A percentile compares a stretch with the other conserved stretches of the same genome.
Conservation (phyloP, 1,140 invertebrate species). For the Patella vulgata region DNA sequence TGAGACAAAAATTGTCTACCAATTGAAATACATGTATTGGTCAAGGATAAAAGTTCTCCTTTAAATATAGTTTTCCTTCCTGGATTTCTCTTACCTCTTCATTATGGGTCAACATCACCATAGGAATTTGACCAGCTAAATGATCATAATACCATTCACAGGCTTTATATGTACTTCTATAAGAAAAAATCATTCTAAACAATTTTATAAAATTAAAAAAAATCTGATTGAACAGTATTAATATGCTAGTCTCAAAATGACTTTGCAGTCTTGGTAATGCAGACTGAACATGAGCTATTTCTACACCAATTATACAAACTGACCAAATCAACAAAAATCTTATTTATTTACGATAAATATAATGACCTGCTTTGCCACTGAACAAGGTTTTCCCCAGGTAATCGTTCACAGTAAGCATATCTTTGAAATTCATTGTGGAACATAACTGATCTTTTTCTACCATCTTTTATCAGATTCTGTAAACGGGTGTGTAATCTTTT, state of each 20-base stretch:
- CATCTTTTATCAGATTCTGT: constrained; percentile 47
- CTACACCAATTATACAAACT: too few species aligned
- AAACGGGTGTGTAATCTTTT: constrained; percentile 42
- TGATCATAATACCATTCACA: constrained; percentile 61
- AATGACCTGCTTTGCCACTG: constrained; percentile 53
- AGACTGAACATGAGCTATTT: too few species aligned
- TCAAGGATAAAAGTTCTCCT: too few species aligned
- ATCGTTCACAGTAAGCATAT: constrained; percentile 47
- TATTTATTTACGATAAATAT: too few species aligned
- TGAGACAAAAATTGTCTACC: too few species aligned
- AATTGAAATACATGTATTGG: too few species aligned
- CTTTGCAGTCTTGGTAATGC: too few species aligned
- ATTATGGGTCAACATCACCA: constrained; percentile 60
- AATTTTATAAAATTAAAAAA: too few species aligned
- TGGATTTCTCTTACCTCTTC: constrained; percentile 46
- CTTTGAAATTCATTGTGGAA: constrained; percentile 63
- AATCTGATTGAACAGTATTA: too few species aligned
- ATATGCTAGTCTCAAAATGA: too few species aligned
- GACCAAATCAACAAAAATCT: too few species aligned
- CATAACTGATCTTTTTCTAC: constrained; percentile 43
- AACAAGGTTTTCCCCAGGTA: constrained; percentile 40
- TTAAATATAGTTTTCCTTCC: too few species aligned
- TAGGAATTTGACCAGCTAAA: constrained; percentile 54
- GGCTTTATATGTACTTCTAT: constrained; percentile 51
- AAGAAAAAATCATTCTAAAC: constrained; percentile 12